These are phyloP conservation scores for Nymphalis urticae DNA, from an alignment of 2,888 invertebrate genomes.

Conservation along the genomic window DNA sequence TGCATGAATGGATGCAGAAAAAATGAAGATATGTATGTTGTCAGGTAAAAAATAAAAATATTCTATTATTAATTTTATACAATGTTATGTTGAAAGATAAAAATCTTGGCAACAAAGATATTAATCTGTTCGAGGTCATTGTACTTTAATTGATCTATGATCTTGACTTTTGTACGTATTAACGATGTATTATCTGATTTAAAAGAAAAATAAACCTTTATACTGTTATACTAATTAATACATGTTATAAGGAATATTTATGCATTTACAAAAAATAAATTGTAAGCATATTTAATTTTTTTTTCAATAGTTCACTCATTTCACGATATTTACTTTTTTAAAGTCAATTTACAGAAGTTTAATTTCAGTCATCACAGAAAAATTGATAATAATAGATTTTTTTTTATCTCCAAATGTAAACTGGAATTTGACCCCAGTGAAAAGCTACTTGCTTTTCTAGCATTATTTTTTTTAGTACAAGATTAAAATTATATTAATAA, in stretches of 20 bases:
- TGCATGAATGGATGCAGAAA: too few relatives aligned
- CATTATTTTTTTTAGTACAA: not conserved
- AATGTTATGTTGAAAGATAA: not conserved
- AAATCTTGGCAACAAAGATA: not conserved
- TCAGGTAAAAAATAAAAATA: not conserved
- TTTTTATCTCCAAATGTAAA: conserved; percentile 9
- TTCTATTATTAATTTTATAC: not conserved
- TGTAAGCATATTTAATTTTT: too few relatives aligned
- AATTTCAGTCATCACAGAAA: not conserved
- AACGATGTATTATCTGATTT: too few relatives aligned
- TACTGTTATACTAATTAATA: too few relatives aligned
- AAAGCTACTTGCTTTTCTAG: conserved; percentile 2
- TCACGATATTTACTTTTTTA: too few relatives aligned
- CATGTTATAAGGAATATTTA: too few relatives aligned
- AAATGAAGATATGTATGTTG: not conserved
- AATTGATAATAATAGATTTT: not conserved
- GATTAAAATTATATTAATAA: not conserved
- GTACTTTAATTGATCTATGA: not conserved
- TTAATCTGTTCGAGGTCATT: not conserved
- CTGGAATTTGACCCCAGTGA: conserved; percentile 56
- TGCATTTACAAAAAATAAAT: too few relatives aligned
- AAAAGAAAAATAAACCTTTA: too few relatives aligned
- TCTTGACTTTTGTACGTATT: not conserved
- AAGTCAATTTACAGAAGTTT: not conserved
- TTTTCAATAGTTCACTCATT: too few relatives aligned